Percentiles rank a stretch among this genome's conserved stretches.
These are phyloP conservation scores for Trichopria drosophilae DNA, from an alignment of 2,888 invertebrate genomes.

Conservation along the genomic window DNA sequence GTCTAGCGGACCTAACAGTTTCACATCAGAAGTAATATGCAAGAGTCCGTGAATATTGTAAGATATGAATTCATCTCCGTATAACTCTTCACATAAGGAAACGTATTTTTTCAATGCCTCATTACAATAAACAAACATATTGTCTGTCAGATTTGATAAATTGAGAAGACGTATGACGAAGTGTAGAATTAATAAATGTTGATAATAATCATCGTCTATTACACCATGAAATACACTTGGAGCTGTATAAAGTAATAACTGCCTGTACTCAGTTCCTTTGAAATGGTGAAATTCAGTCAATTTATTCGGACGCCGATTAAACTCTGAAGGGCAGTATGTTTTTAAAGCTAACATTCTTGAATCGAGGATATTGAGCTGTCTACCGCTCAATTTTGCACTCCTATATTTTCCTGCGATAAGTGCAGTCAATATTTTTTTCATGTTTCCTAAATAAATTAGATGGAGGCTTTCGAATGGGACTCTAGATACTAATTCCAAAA, in stretches of 20 bases:
- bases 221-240: background rate
- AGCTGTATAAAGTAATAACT: too few relatives aligned
- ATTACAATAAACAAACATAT: too few relatives aligned
- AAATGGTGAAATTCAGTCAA: background rate
- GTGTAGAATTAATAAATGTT: conserved; percentile 19
- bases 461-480: conserved; percentile 8
- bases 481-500: background rate
- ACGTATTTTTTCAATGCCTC: too few relatives aligned
- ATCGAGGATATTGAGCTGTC: conserved; percentile 10
- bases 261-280: too few relatives aligned
- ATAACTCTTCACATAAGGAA: too few relatives aligned
- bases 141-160: too few relatives aligned
- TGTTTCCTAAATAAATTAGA: background rate
- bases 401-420: conserved; percentile 8
- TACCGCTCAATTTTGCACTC: background rate
- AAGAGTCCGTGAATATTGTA: too few relatives aligned
- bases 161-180: conserved; percentile 5
- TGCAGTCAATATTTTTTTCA: background rate
- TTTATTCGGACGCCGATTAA: conserved; percentile 3
- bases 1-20: conserved; percentile 28
- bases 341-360: background rate
- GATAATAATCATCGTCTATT: background rate
- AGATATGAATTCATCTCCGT: too few relatives aligned
- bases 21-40: conserved; percentile 23
- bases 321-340: background rate